Percentiles rank a stretch among this genome's conserved stretches.
Evolutionary conservation across 2,888 invertebrate genomes (phyloP).

Genomic region (Neuroscelio doddi): DNA sequence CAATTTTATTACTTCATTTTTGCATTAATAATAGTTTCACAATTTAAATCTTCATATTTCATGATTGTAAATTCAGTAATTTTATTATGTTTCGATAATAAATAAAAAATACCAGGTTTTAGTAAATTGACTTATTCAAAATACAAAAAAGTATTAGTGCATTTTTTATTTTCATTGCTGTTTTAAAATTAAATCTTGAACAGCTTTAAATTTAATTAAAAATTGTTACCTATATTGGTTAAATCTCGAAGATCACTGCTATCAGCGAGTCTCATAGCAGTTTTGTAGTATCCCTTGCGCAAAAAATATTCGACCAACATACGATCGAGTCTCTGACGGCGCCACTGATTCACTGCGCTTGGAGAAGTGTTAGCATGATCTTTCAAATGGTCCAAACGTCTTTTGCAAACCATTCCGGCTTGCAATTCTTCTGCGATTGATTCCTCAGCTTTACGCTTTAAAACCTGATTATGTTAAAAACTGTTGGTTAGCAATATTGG

Average conservation of each 20-base stretch:
- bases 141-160: too few relatives aligned
- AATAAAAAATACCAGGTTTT: too few relatives aligned
- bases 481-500: too few relatives aligned
- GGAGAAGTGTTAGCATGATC: constrained; percentile 77
- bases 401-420: constrained; percentile 92
- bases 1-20: too few relatives aligned
- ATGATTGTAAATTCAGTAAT: too few relatives aligned
- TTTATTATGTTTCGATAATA: too few relatives aligned
- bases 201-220: too few relatives aligned
- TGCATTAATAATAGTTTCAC: too few relatives aligned
- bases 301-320: constrained; percentile 98
- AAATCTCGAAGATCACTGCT: constrained; percentile 87
- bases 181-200: too few relatives aligned
- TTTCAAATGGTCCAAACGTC: constrained; percentile 93
- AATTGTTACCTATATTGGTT: constrained; percentile 92
- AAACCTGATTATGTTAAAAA: constrained; percentile 70
- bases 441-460: constrained; percentile 96
- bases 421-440: constrained; percentile 93
- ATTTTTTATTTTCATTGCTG: too few relatives aligned
- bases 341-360: constrained; percentile 83
- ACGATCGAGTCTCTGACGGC: constrained; percentile 90
- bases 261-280: constrained; percentile 90
- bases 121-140: too few relatives aligned
- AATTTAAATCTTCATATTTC: too few relatives aligned
- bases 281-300: constrained; percentile 94